Percentiles rank a stretch among this genome's conserved stretches.
phyloP scores from a whole-genome alignment of 2,797 vertebrate genomes.

The Hippopotamyrus pictus region DNA sequence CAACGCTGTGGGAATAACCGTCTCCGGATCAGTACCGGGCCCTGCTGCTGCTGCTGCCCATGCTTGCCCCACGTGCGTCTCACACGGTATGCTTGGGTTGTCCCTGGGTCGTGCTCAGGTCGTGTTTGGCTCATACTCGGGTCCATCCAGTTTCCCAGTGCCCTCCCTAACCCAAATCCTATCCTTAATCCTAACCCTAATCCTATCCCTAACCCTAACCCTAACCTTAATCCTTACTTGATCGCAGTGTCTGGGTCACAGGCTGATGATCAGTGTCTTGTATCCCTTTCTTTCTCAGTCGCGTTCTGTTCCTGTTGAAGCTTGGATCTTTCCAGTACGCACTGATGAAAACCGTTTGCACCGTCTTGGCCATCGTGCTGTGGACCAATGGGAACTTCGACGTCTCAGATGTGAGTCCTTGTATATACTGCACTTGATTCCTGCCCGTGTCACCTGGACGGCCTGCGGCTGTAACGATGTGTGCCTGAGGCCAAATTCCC shows the following conservation, averaged over 20 bases:
- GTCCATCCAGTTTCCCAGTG: background rate
- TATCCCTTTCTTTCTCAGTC: conserved; percentile 39
- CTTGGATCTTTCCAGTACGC: conserved; percentile 75
- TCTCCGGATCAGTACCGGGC: conserved; percentile 67
- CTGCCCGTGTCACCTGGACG: background rate
- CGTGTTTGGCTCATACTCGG: background rate
- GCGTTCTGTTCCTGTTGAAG: conserved; percentile 68
- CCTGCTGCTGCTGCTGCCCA: conserved; percentile 75
- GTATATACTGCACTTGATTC: background rate
- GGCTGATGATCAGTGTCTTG: background rate
- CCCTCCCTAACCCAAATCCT: background rate
- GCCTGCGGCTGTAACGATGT: background rate
- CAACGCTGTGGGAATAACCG: conserved; percentile 49
- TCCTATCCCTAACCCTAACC: background rate
- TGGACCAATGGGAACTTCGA: conserved; percentile 76
- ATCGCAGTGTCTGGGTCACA: background rate
- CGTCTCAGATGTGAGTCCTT: conserved; percentile 62
- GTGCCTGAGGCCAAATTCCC: background rate
- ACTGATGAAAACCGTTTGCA: conserved; percentile 66
- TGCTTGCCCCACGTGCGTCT: conserved; percentile 66
- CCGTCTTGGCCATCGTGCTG: conserved; percentile 69
- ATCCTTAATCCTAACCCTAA: background rate
- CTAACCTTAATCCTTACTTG: background rate
- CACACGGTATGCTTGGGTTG: conserved; percentile 51
- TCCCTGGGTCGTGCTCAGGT: background rate